Percentiles rank a stretch among this genome's conserved stretches.
Conservation (phyloP, 1,140 invertebrate genomes). For the Lasioglossum albipes region DNA sequence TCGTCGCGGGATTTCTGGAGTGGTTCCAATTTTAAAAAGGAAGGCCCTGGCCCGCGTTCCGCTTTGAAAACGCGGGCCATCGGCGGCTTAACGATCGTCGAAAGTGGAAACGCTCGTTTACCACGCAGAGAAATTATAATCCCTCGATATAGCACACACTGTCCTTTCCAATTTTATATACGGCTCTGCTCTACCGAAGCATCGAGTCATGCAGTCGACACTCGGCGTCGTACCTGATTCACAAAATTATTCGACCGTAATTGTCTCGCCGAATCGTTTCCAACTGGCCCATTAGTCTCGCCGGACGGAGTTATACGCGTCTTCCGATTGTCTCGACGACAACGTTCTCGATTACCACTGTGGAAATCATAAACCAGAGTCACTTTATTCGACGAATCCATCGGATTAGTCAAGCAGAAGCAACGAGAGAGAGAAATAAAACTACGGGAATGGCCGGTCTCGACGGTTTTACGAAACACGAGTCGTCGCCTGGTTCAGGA, state of each 20-base stretch:
- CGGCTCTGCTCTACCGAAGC: neutral
- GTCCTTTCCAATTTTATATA: too few species aligned
- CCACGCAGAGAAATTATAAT: neutral
- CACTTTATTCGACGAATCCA: slow-evolving; percentile 34
- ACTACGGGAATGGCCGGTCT: slow-evolving; percentile 15
- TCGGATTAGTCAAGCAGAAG: neutral
- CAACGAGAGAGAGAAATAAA: slow-evolving; percentile 23
- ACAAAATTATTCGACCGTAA: slow-evolving; percentile 23
- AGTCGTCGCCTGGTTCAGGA: neutral
- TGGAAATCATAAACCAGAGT: slow-evolving; percentile 25
- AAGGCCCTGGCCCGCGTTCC: slow-evolving; percentile 34
- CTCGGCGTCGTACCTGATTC: too few species aligned
- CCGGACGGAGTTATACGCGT: neutral
- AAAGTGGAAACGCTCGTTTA: neutral
- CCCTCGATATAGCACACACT: too few species aligned
- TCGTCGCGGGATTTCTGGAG: slow-evolving; percentile 48
- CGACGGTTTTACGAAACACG: slow-evolving; percentile 35
- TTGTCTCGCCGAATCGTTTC: slow-evolving; percentile 1
- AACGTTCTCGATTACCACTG: slow-evolving; percentile 16
- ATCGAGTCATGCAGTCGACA: too few species aligned
- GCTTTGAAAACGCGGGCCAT: slow-evolving; percentile 26
- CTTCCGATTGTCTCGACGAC: slow-evolving; percentile 7
- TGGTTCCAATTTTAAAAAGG: slow-evolving; percentile 63
- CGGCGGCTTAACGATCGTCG: neutral
- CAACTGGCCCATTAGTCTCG: slow-evolving; percentile 7